These are phyloP conservation scores for Drosophila villosipedis DNA, from an alignment of 2,888 invertebrate species.

Conservation along the genomic window DNA sequence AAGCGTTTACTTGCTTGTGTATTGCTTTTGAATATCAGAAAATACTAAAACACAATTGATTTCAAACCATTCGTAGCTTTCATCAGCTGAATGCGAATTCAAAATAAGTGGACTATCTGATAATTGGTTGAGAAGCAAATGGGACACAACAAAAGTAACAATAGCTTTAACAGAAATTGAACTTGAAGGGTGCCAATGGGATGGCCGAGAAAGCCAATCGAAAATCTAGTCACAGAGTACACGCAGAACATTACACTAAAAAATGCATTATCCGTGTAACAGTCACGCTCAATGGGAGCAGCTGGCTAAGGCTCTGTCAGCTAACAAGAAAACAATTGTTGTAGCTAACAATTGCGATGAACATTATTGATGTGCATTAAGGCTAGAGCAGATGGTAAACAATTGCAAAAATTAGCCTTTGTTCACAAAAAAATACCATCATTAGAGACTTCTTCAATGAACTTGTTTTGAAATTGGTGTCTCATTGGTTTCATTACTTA, in stretches of 20 bases:
- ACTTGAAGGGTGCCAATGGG: slow-evolving; percentile 11
- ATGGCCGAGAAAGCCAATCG: slow-evolving; percentile 4
- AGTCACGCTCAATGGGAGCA: slow-evolving; percentile 1
- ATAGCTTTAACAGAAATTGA: slow-evolving; percentile 17
- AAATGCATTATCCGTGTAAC: slow-evolving; percentile 12
- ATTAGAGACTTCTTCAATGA: not conserved
- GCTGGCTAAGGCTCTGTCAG: not conserved
- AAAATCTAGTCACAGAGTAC: not conserved
- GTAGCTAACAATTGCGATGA: slow-evolving; percentile 14
- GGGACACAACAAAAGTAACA: slow-evolving; percentile 28
- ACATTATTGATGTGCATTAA: slow-evolving; percentile 26
- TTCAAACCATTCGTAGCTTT: slow-evolving; percentile 11
- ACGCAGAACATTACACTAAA: not conserved
- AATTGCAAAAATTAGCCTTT: slow-evolving; percentile 19
- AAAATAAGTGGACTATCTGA: slow-evolving; percentile 4
- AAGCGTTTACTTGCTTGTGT: not conserved
- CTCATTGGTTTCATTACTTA: not conserved
- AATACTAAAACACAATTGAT: not conserved
- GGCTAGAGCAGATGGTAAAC: slow-evolving; percentile 2
- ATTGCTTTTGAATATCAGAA: not conserved
- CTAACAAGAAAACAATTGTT: slow-evolving; percentile 29
- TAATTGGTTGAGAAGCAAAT: slow-evolving; percentile 46
- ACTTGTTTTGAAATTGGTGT: not conserved
- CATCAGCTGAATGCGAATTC: slow-evolving; percentile 6
- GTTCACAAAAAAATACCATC: not conserved